Conservation (phyloP, 2,113 vertebrate genomes). For the Pangasianodon gigas region DNA sequence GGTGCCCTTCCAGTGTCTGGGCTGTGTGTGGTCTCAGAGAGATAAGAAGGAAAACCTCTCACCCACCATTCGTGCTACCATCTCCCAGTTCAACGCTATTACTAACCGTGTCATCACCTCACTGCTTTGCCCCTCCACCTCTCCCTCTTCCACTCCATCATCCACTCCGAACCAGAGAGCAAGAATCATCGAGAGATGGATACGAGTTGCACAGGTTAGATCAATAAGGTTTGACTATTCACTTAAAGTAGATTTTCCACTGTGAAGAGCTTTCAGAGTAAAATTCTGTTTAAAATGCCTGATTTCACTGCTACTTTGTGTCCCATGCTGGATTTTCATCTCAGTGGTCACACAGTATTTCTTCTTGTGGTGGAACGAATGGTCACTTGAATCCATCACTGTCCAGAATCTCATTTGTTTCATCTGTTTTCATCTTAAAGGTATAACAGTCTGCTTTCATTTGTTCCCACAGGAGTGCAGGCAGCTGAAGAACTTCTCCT, state of each 20-base stretch:
- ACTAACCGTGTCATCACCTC: slow-evolving; percentile 82
- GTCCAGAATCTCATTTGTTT: not conserved
- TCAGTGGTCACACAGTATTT: not conserved
- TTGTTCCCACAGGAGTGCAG: slow-evolving; percentile 74
- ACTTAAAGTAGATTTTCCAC: not conserved
- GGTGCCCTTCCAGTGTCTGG: slow-evolving; percentile 83
- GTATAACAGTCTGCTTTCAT: not conserved
- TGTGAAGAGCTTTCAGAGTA: not conserved
- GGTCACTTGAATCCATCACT: not conserved
- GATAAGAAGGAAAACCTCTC: slow-evolving; percentile 82
- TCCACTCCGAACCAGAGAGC: slow-evolving; percentile 71
- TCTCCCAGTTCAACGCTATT: slow-evolving; percentile 83
- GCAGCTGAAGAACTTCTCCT: slow-evolving; percentile 84
- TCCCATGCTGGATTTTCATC: not conserved
- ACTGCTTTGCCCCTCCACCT: slow-evolving; percentile 68
- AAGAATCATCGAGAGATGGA: slow-evolving; percentile 84
- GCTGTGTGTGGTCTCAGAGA: slow-evolving; percentile 87
- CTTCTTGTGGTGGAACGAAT: not conserved
- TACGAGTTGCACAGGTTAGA: slow-evolving; percentile 81
- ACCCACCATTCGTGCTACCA: slow-evolving; percentile 83
- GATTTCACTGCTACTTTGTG: not conserved
- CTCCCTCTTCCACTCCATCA: slow-evolving; percentile 39
- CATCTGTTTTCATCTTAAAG: not conserved
- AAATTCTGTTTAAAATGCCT: not conserved
- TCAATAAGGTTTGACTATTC: not conserved